A percentile compares a stretch with the other conserved stretches of the same genome.
Conservation (phyloP, 1,140 invertebrate species). For the Drosophila prosaltans region DNA sequence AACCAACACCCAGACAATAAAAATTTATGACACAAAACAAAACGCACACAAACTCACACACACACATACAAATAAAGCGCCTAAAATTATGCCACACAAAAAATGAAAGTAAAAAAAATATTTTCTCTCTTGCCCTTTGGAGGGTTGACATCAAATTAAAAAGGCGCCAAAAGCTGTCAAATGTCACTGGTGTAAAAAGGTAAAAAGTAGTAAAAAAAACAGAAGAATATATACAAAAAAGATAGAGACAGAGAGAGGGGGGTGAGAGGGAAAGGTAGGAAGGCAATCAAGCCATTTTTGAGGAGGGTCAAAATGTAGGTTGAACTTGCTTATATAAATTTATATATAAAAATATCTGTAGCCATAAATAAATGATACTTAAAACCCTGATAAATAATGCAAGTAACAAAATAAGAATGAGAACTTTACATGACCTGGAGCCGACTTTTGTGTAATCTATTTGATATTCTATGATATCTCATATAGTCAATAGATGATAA, state of each 20-base stretch:
- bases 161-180: slow-evolving; percentile 76
- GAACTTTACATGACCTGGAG: background rate
- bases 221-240: slow-evolving; percentile 22
- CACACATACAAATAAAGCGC: slow-evolving; percentile 17
- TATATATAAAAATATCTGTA: slow-evolving; percentile 12
- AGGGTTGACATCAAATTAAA: slow-evolving; percentile 63
- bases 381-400: background rate
- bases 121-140: slow-evolving; percentile 35
- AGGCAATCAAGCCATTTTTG: slow-evolving; percentile 17
- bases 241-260: background rate
- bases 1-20: slow-evolving; percentile 55
- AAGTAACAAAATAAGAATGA: background rate
- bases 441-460: background rate
- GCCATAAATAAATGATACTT: background rate
- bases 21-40: slow-evolving; percentile 68
- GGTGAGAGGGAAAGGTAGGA: background rate
- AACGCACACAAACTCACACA: slow-evolving; percentile 20
- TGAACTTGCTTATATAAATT: slow-evolving; percentile 35
- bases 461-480: too few species aligned
- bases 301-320: slow-evolving; percentile 31
- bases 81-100: slow-evolving; percentile 67
- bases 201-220: slow-evolving; percentile 53
- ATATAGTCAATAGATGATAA: too few species aligned
- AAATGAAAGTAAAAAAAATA: slow-evolving; percentile 55
- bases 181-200: slow-evolving; percentile 53